Base-by-base conservation (phyloP, 2,888 invertebrate genomes). In the Rhorus exstirpatorius region DNA sequence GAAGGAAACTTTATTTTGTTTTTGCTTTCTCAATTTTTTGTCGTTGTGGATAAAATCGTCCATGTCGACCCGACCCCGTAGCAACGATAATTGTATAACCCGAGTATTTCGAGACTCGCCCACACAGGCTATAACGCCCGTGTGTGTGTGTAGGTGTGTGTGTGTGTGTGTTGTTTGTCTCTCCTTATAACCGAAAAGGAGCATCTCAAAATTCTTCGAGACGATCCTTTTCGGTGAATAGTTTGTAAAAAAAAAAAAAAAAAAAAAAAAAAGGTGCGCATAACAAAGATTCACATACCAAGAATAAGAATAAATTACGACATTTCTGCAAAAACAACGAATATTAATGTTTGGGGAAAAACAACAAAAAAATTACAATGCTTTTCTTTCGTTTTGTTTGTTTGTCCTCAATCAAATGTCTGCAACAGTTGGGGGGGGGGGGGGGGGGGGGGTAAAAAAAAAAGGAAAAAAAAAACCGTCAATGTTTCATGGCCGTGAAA, bases 401-500 rank as follows among this genome's bases (percentile, higher is more conserved):
- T 68, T 58, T 19, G 35, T 60, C n/a, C 31, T 44, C 51, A 61
- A 63, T 26, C 35, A 21, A 83, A 84, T 70, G 74, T 58, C 81
- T 79, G 76, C 79, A 71, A 79, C 71, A 58, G 51, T 70, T 38
- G 61, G 53, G n/a, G n/a, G n/a, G n/a, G n/a, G n/a, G n/a, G n/a
- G n/a, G n/a, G n/a, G n/a, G 31, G 31, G 31, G 6, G 31, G 31
- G 31, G 6, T 31, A 31, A 31, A 35, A 58, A 41, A 49, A 53
- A 71, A 60, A 49, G 61, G 17, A 53, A 21, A 68, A 70, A 63
- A 72, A 77, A 82, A 51, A 77, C 67, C 68, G 80, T 85, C 60
- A 86, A 84, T 71, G 61, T 81, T 76, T 79, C 71, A 81, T 83
- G 86, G 60, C 83, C 71, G 21, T 71, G 17, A 60, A 51, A 21